phyloP scores from a whole-genome alignment of 2,888 invertebrate genomes.

The Mechanitis mazaeus region DNA sequence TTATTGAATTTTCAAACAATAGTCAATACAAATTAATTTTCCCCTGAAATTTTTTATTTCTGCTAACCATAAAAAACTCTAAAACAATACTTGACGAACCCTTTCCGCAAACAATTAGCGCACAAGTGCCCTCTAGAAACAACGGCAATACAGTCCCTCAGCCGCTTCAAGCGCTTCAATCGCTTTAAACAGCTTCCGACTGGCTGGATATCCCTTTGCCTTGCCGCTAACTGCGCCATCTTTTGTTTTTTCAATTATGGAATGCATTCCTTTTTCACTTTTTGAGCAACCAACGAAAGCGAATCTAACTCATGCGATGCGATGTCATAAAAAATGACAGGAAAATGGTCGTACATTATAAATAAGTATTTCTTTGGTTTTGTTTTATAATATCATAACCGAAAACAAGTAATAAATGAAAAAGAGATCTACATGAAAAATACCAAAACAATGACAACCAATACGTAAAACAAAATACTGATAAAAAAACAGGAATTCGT shows the following conservation, averaged over 20 bases:
- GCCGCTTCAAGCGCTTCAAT: conserved; percentile 39
- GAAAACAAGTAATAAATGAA: no score
- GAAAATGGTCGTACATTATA: no score
- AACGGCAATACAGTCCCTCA: conserved; percentile 65
- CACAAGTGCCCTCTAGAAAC: conserved; percentile 64
- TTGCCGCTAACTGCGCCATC: conserved; percentile 51
- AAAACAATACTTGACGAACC: conserved; percentile 70
- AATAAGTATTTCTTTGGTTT: no score
- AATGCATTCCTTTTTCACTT: conserved; percentile 27
- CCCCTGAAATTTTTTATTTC: conserved; percentile 30
- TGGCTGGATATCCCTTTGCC: conserved; percentile 65
- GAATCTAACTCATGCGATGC: background rate
- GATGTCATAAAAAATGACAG: no score
- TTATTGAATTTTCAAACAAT: background rate
- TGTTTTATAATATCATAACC: no score
- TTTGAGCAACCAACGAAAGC: conserved; percentile 5
- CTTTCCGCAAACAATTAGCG: conserved; percentile 76
- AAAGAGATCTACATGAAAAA: no score
- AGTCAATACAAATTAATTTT: conserved; percentile 1
- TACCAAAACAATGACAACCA: no score
- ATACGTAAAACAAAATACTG: no score
- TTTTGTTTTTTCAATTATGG: conserved; percentile 57
- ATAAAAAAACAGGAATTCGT: background rate
- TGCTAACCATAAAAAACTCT: conserved; percentile 57
- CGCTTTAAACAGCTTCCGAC: conserved; percentile 55